Base-by-base conservation (phyloP, 2,113 vertebrate species). In the Nothocercus julius region DNA sequence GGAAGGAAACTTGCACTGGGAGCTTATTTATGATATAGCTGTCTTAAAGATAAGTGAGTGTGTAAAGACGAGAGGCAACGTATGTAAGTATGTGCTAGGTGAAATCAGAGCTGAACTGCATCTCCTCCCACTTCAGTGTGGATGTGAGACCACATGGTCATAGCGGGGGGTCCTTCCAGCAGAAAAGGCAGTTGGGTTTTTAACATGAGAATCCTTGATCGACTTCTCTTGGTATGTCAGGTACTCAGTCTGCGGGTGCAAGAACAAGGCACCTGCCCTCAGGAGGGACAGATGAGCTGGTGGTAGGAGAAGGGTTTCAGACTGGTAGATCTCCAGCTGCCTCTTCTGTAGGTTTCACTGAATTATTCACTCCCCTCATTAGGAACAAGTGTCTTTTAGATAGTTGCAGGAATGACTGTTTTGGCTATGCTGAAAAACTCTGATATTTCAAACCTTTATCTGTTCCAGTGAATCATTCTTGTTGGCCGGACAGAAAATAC, bases 1-100 rank as follows among this genome's bases (percentile, higher is more conserved):
- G 49, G 62, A 59, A 82, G 63, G 73, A 38, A 84, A 53, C 84
- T 86, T 91, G 47, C 58, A 42, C 58, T 76, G 40, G 70, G 93
- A 96, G 12, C 81, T 93, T 58, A 86, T 44, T 62, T 93, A 66
- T 96, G 80, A 58, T 58, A 53, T 36, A 79, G 47, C 18, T 85
- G 54, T 88, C 66, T 82, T 85, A 75, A 0, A 0, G 89, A 63
- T 22, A 27, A 36, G 16, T 44, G 53, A 69, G 27, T 95, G 84
- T 89, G 58, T 87, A 82, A 79, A 82, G 77, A 64, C 38, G 68
- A 76, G 72, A 94, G 34, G 51, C 61, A 92, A 8, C 38, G 24
- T 32, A 17, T 40, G 32, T 36, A 90, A 75, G 51, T 24, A 12
- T 79, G 73, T 86, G 47, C 32, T 68, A 49, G 38, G 44, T 92